Conservation (phyloP, 2,113 vertebrate species). For the Mus spicilegus region DNA sequence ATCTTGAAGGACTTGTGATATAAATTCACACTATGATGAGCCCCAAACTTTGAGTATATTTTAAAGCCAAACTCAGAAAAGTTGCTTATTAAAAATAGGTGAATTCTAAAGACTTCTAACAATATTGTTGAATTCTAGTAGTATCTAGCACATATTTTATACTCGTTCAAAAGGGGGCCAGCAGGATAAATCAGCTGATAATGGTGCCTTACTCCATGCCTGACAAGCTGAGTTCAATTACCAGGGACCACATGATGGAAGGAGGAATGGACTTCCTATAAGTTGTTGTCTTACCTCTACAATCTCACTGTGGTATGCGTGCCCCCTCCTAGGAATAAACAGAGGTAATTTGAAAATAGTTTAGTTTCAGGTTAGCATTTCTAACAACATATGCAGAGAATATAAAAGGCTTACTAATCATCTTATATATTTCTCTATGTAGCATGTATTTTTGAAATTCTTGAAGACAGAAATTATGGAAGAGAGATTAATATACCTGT, state of each 20-base stretch:
- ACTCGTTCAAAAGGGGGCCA: neutral
- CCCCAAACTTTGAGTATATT: neutral
- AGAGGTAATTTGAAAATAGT: neutral
- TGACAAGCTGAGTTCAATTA: neutral
- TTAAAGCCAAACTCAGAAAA: conserved; percentile 44
- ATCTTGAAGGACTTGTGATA: neutral
- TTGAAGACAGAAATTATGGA: neutral
- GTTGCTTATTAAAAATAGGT: neutral
- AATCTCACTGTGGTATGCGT: neutral
- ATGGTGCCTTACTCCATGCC: neutral
- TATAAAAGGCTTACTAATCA: neutral
- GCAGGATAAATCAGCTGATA: neutral
- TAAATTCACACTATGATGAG: conserved; percentile 16
- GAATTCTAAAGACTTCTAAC: neutral
- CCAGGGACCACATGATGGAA: neutral
- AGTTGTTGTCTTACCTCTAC: neutral
- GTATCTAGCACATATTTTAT: neutral
- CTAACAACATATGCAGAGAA: conserved; percentile 4
- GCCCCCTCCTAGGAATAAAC: neutral
- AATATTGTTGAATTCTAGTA: neutral
- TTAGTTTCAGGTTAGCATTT: conserved; percentile 34
- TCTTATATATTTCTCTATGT: neutral
- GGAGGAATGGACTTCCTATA: neutral
- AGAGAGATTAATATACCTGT: neutral
- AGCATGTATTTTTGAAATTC: neutral